Evolutionary conservation across 2,113 vertebrate species (phyloP).

Genomic region (Macroglossus sobrinus): DNA sequence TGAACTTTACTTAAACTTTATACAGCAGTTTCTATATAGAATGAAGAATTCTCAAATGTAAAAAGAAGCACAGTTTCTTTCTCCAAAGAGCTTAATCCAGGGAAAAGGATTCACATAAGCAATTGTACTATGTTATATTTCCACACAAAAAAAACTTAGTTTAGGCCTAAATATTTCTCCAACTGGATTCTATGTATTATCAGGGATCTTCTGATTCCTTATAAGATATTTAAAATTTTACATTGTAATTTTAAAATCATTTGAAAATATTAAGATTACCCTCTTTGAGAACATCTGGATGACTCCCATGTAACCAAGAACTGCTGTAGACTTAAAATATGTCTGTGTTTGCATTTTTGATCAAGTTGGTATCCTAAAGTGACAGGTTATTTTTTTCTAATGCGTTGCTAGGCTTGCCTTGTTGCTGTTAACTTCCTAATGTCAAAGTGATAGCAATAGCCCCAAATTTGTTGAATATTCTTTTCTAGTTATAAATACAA

Average conservation of each 20-base stretch:
- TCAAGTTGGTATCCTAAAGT: not conserved
- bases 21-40: not conserved
- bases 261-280: not conserved
- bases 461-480: not conserved
- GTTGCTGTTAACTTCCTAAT: not conserved
- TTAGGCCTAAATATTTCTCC: not conserved
- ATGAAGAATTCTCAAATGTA: not conserved
- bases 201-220: not conserved
- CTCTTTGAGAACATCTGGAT: not conserved
- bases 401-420: not conserved
- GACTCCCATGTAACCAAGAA: not conserved
- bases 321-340: not conserved
- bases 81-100: not conserved
- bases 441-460: not conserved
- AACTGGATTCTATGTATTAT: not conserved
- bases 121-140: not conserved
- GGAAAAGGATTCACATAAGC: not conserved
- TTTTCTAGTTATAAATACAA: constrained; percentile 1
- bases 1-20: constrained; percentile 6
- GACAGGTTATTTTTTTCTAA: not conserved
- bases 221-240: not conserved
- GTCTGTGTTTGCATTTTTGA: not conserved
- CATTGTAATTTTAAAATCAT: not conserved
- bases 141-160: not conserved
- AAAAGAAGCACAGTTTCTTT: not conserved